Evolutionary conservation across 2,888 invertebrate genomes (phyloP), one percentile per base, ranked within the genome.

Genomic region (Thumatha senex): DNA sequence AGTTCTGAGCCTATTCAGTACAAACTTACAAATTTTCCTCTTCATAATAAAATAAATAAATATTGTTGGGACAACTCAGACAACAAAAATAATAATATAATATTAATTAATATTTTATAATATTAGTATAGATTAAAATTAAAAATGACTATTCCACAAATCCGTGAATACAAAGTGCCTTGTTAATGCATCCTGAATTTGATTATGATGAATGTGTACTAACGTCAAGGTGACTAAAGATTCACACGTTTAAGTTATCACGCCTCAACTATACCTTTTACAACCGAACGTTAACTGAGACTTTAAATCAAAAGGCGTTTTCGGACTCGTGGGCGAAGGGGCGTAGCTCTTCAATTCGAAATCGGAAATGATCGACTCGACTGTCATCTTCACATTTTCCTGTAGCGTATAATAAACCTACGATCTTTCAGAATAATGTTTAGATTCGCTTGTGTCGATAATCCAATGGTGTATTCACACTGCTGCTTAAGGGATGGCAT

Each of bases 351-450:
- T 67, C 68, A 36, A 66, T 74, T 70, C 70, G 58, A 75, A 76
- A 74, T 74, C 68, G 68, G 67, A 77, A 77, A 79, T 80, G 74
- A 81, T 82, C 70, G 70, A 66, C 72, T 76, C 70, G 70, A 66
- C 71, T 76, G 76, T 80, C 82, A 78, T 78, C 75, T 72, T 59
- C 52, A 56, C 7, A 2, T 44, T 7, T 24, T 24, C 9, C 7
- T 30, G 18, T 51, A 53, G 49, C 40, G 41, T 14, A 67, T 53
- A 54, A 49, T 48, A 41, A 43, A 48, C 56, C 51, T 40, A 56
- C 48, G 39, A 31, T 7, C 24, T n/a, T 35, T 5, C 0, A n/a
- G 0, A 11, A 29, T 57, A 70, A 43, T 31, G 60, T 61, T 29
- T 44, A 52, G 38, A 54, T 60, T 60, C n/a, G 54, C 46, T 51